These are phyloP conservation scores for Astreopora myriophthalma DNA, from an alignment of 64 coral and sea anemone genomes.

Conservation along the genomic window DNA sequence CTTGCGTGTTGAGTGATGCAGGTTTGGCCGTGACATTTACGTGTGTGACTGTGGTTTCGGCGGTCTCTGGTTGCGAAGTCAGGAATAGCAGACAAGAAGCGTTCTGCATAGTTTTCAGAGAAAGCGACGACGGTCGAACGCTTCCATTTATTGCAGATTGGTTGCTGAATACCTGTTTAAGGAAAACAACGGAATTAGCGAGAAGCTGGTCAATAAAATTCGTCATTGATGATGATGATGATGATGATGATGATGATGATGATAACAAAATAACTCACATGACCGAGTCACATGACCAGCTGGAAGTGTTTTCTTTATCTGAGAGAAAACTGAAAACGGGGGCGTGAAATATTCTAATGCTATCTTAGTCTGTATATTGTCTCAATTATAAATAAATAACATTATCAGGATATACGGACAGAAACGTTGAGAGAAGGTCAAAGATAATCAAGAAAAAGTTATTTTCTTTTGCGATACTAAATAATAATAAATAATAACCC, in stretches of 20 bases:
- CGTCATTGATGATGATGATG: not conserved
- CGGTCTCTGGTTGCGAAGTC: not conserved
- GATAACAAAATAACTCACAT: too few species aligned
- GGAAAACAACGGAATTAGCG: not conserved
- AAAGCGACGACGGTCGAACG: not conserved
- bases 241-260: not conserved
- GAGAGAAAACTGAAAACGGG: too few species aligned
- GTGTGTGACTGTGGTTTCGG: not conserved
- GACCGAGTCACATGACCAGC: too few species aligned
- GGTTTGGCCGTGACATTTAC: slow-evolving; percentile 11
- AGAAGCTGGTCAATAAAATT: not conserved
- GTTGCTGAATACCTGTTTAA: not conserved
- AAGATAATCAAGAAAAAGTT: too few species aligned
- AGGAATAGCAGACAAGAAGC: not conserved
- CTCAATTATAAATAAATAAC: too few species aligned
- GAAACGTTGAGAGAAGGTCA: too few species aligned
- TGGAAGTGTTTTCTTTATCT: too few species aligned
- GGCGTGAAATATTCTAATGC: too few species aligned
- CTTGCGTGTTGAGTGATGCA: not conserved
- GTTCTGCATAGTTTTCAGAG: not conserved
- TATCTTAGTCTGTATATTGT: too few species aligned
- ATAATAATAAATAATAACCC: too few species aligned
- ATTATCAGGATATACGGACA: too few species aligned
- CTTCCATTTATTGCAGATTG: not conserved
- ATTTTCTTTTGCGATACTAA: too few species aligned